These are phyloP conservation scores for Varanus komodoensis DNA, from an alignment of 2,113 vertebrate species.

Conservation along the genomic window DNA sequence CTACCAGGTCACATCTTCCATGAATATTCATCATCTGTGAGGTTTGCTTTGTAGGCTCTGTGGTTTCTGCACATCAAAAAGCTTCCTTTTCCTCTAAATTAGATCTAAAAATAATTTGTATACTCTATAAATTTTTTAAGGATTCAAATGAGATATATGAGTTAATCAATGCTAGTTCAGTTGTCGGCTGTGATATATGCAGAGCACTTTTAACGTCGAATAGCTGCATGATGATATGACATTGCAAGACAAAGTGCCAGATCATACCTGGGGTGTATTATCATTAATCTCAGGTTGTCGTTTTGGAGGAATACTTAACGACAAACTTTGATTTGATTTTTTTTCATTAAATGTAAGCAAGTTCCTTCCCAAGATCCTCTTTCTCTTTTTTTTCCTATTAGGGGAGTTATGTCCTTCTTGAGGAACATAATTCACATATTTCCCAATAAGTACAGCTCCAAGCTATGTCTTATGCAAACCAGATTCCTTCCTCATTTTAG, in stretches of 20 bases:
- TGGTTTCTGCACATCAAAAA: slow-evolving; percentile 44
- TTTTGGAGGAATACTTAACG: slow-evolving; percentile 10
- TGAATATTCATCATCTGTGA: slow-evolving; percentile 52
- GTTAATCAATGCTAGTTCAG: slow-evolving; percentile 56
- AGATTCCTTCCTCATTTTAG: neutral
- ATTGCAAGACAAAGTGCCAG: slow-evolving; percentile 30
- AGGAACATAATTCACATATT: neutral
- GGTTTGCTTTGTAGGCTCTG: slow-evolving; percentile 52
- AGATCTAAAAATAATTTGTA: slow-evolving; percentile 55
- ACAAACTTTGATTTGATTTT: neutral
- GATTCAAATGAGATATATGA: slow-evolving; percentile 34
- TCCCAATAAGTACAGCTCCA: neutral
- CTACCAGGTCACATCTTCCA: slow-evolving; percentile 51
- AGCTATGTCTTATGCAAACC: neutral
- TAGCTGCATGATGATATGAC: slow-evolving; percentile 13
- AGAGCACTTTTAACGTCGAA: slow-evolving; percentile 2
- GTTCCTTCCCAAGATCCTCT: neutral
- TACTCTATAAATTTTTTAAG: slow-evolving; percentile 52
- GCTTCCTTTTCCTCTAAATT: slow-evolving; percentile 39
- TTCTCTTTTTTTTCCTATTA: neutral
- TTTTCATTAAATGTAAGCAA: slow-evolving; percentile 1
- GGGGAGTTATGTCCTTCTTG: neutral
- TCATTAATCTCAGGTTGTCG: slow-evolving; percentile 31
- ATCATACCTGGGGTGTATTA: slow-evolving; percentile 32
- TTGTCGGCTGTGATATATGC: slow-evolving; percentile 38